Evolutionary conservation across 2,888 invertebrate species (phyloP).

Genomic region (Agonopterix arenella): DNA sequence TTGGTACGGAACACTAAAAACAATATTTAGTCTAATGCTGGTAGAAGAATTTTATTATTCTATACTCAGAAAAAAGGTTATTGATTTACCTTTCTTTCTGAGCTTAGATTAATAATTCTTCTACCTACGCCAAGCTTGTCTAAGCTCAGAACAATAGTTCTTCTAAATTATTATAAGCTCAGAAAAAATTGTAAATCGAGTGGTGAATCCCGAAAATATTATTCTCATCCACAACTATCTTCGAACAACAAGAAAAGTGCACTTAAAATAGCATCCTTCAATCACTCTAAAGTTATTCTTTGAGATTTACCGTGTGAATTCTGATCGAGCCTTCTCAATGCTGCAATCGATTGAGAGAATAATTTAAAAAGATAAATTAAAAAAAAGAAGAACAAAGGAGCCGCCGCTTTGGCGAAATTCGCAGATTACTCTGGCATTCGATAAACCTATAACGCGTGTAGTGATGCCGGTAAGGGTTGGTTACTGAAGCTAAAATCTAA

Average conservation of each 20-base stretch:
- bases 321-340: constrained; percentile 41
- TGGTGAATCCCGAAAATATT: not conserved
- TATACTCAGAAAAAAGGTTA: too few relatives aligned
- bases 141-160: too few relatives aligned
- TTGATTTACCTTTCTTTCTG: too few relatives aligned
- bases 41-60: too few relatives aligned
- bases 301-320: constrained; percentile 64
- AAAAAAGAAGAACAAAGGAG: constrained; percentile 57
- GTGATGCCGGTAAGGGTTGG: constrained; percentile 19
- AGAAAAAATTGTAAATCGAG: too few relatives aligned
- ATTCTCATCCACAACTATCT: not conserved
- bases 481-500: too few relatives aligned
- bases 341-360: constrained; percentile 59
- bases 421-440: constrained; percentile 69
- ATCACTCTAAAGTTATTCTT: constrained; percentile 51
- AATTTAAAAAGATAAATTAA: constrained; percentile 59
- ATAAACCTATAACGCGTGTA: constrained; percentile 67
- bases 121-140: too few relatives aligned
- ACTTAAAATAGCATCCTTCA: constrained; percentile 34
- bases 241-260: constrained; percentile 15
- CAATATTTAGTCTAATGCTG: too few relatives aligned
- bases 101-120: too few relatives aligned
- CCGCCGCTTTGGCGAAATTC: constrained; percentile 63
- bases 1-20: too few relatives aligned
- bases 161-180: too few relatives aligned